These are phyloP conservation scores for Heloderma charlesbogerti DNA, from an alignment of 2,113 vertebrate genomes.

Conservation along the genomic window DNA sequence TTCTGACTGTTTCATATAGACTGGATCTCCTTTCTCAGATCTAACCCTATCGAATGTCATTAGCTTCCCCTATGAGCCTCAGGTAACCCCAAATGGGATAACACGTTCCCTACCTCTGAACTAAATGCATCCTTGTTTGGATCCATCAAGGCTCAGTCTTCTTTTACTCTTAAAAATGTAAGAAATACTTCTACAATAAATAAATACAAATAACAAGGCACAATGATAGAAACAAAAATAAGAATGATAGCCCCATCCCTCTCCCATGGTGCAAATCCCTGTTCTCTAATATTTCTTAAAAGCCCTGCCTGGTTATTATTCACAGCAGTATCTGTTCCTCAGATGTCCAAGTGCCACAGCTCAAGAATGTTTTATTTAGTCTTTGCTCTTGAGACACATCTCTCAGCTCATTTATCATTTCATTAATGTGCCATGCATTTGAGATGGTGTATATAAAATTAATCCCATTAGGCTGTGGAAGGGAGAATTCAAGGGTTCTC, in stretches of 20 bases:
- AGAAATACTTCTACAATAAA: neutral
- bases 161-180: neutral
- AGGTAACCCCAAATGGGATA: neutral
- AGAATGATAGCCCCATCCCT: neutral
- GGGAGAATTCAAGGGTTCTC: conserved; percentile 11
- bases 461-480: neutral
- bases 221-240: neutral
- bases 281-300: neutral
- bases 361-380: conserved; percentile 46
- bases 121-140: neutral
- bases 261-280: neutral
- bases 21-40: neutral
- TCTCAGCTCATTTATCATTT: conserved; percentile 56
- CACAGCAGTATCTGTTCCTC: neutral
- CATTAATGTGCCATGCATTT: conserved; percentile 39
- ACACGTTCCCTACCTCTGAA: neutral
- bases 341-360: conserved; percentile 1
- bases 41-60: neutral
- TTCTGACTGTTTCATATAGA: neutral
- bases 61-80: neutral
- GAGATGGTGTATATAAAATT: conserved; percentile 28
- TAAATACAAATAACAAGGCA: neutral
- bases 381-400: conserved; percentile 47
- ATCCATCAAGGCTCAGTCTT: neutral
- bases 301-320: conserved; percentile 4